phyloP scores from a whole-genome alignment of 2,888 invertebrate species.

The Eilema griseolum region DNA sequence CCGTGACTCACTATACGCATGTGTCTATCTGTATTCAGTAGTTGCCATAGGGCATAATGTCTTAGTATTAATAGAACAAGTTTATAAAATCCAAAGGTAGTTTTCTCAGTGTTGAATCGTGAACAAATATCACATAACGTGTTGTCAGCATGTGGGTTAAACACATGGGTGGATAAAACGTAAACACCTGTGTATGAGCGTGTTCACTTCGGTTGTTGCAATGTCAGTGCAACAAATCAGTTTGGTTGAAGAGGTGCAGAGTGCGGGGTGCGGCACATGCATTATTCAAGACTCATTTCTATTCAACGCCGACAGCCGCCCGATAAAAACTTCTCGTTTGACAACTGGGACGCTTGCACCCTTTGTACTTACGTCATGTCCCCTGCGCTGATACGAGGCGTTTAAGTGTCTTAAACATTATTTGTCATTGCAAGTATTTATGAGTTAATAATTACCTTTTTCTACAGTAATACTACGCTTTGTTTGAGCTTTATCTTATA shows the following conservation, averaged over 20 bases:
- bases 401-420: conserved; percentile 60
- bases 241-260: conserved; percentile 58
- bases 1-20: conserved; percentile 50
- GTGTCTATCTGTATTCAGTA: conserved; percentile 26
- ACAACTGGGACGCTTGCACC: conserved; percentile 85
- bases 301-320: conserved; percentile 84
- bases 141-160: conserved; percentile 36
- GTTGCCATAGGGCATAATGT: conserved; percentile 36
- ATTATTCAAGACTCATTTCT: conserved; percentile 86
- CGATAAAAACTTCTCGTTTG: conserved; percentile 87
- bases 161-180: conserved; percentile 28
- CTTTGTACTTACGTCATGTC: conserved; percentile 83
- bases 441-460: conserved; percentile 50
- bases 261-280: conserved; percentile 69
- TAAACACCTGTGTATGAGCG: conserved; percentile 58
- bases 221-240: conserved; percentile 73
- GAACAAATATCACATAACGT: conserved; percentile 34
- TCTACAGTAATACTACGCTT: conserved; percentile 29
- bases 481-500: background rate
- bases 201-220: conserved; percentile 56
- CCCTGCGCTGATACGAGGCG: conserved; percentile 55
- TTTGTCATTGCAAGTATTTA: conserved; percentile 65
- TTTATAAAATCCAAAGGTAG: conserved; percentile 29
- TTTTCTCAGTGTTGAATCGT: conserved; percentile 37
- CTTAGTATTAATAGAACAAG: conserved; percentile 47